These are phyloP conservation scores for Ptilodon capucinus DNA, from an alignment of 2,888 invertebrate genomes.

Conservation along the genomic window DNA sequence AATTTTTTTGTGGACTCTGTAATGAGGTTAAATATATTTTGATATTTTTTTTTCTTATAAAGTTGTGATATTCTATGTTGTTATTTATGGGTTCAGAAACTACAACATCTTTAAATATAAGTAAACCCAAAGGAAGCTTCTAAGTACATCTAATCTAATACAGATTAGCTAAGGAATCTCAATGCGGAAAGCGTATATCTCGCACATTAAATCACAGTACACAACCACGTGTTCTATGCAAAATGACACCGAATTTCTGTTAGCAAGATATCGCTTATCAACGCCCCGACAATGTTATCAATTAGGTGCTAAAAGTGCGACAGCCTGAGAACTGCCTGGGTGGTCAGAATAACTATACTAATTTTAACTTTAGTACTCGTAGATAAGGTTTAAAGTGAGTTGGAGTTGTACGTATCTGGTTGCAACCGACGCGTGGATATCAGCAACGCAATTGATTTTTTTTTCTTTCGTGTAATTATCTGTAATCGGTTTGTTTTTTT, in stretches of 20 bases:
- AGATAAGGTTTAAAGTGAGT: not conserved
- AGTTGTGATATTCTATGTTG: no score
- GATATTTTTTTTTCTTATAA: no score
- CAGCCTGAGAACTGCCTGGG: conserved; percentile 51
- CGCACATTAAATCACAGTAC: conserved; percentile 12
- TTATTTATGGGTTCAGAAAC: no score
- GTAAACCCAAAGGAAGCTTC: no score
- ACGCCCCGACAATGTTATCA: conserved; percentile 49
- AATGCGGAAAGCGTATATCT: not conserved
- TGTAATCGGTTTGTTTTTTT: not conserved
- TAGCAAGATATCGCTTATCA: conserved; percentile 52
- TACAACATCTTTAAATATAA: no score
- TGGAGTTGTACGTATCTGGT: not conserved
- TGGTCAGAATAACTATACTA: conserved; percentile 31
- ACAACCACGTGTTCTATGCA: conserved; percentile 36
- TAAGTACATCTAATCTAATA: not conserved
- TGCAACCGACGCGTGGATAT: conserved; percentile 7
- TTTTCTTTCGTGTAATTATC: not conserved
- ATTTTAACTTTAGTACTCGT: conserved; percentile 14
- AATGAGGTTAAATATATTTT: no score
- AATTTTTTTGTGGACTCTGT: no score
- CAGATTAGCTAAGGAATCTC: not conserved
- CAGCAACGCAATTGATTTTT: not conserved
- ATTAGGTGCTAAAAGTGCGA: conserved; percentile 38
- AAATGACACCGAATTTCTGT: conserved; percentile 44